Percentiles rank a stretch among this genome's conserved stretches.
Evolutionary conservation across 2,113 vertebrate genomes (phyloP).

Genomic region (Ifrita kowaldi): DNA sequence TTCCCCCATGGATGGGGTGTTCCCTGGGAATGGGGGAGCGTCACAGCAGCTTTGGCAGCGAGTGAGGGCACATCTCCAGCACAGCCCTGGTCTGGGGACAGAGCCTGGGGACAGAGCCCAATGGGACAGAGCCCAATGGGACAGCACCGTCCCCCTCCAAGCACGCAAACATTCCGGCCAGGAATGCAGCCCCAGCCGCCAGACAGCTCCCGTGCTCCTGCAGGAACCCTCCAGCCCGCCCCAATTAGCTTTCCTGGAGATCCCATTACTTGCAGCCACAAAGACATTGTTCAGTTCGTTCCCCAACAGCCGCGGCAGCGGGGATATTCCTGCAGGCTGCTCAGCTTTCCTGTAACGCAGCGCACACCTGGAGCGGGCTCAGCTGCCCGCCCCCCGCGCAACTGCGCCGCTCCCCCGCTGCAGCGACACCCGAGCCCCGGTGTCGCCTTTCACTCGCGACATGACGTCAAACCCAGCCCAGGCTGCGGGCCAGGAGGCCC

Average conservation of each 20-base stretch:
- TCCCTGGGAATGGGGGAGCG: fast-evolving
- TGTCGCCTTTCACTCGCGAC: background rate
- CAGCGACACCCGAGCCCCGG: background rate
- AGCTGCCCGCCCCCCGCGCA: background rate
- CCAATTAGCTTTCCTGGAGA: conserved; percentile 43
- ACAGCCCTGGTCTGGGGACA: background rate
- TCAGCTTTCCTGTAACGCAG: background rate
- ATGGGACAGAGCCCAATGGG: background rate
- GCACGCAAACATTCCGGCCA: background rate
- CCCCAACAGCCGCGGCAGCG: conserved; percentile 4
- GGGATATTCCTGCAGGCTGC: background rate
- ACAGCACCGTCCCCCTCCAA: background rate
- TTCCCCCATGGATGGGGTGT: fast-evolving
- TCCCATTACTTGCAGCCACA: conserved; percentile 48
- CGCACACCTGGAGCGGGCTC: conserved; percentile 37
- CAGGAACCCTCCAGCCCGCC: background rate
- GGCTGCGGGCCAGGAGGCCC: background rate
- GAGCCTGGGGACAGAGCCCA: background rate
- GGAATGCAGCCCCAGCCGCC: background rate
- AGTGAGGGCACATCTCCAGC: background rate
- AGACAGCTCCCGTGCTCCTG: conserved; percentile 5
- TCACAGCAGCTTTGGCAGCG: background rate
- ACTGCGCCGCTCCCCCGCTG: background rate
- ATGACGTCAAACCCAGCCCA: background rate
- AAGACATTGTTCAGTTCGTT: conserved; percentile 5